These are phyloP conservation scores for Anniella stebbinsi DNA, from an alignment of 2,797 vertebrate species.

Conservation along the genomic window DNA sequence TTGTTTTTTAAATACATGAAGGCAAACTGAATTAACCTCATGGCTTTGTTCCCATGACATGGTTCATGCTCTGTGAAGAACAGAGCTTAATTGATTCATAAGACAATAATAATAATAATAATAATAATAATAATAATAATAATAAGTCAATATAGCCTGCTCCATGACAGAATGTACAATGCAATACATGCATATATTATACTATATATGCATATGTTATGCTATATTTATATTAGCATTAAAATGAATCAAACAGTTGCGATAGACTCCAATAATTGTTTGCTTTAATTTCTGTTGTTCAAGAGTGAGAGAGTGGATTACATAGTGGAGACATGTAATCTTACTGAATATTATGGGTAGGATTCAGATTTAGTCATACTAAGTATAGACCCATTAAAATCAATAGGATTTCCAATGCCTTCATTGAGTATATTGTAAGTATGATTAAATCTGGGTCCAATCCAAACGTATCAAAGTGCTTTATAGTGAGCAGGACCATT, in stretches of 20 bases:
- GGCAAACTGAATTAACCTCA: conserved; percentile 33
- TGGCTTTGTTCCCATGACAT: conserved; percentile 30
- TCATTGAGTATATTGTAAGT: neutral
- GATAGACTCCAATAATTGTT: conserved; percentile 1
- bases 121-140: too few relatives aligned
- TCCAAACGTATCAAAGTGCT: neutral
- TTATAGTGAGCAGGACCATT: neutral
- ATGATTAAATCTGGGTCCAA: too few relatives aligned
- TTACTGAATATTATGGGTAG: too few relatives aligned
- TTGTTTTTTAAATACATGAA: conserved; percentile 49
- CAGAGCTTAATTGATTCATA: conserved; percentile 19
- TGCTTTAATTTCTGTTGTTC: conserved; percentile 3
- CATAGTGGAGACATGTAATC: too few relatives aligned
- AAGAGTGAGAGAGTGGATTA: neutral
- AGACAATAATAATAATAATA: conserved; percentile 23
- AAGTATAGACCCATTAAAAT: too few relatives aligned
- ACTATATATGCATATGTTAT: too few relatives aligned
- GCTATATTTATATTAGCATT: neutral
- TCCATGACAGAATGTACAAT: conserved; percentile 11
- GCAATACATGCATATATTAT: neutral
- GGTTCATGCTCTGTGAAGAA: conserved; percentile 19
- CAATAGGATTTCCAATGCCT: neutral
- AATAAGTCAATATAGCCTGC: neutral
- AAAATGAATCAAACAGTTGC: conserved; percentile 1
- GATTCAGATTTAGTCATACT: too few relatives aligned